Percentiles rank a stretch among this genome's conserved stretches.
Conservation (phyloP, 1,140 invertebrate genomes). For the Apis mellifera region Amel_HAv3.1 CM009938.2:10421501-10422000, state of each 20-base stretch:
- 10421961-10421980: background rate
- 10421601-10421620: background rate
- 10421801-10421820: background rate
- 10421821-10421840: background rate
- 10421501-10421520: background rate
- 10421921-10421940: conserved; percentile 31
- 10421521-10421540: background rate
- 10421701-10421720: background rate
- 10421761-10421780: background rate
- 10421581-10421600: background rate
- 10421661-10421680: background rate
- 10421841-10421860: background rate
- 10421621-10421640: background rate
- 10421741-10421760: too few relatives aligned
- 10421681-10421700: background rate
- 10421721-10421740: background rate
- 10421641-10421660: background rate
- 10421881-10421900: conserved; percentile 4
- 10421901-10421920: conserved; percentile 7
- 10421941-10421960: background rate
- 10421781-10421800: background rate
- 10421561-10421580: background rate
- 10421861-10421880: conserved; percentile 12
- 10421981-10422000: background rate
- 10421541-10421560: background rate